Base-by-base conservation (phyloP, 2,888 invertebrate species). In the Polymixis lichenea region DNA sequence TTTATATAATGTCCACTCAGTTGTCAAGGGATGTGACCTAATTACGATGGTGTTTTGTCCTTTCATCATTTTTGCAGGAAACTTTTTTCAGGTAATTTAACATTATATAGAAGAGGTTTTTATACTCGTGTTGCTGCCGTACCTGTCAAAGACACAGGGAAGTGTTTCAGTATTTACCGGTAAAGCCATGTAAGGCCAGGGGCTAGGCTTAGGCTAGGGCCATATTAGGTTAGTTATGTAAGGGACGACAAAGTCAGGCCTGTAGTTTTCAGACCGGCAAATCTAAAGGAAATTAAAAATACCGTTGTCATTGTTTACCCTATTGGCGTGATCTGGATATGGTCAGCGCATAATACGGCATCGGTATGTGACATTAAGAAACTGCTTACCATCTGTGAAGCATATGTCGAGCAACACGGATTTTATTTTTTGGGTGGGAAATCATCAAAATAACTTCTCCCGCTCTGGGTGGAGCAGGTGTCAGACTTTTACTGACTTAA, bases 21-120 rank as follows among this genome's bases (percentile, higher is more conserved):
- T 76, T 88, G 77, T 79, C 82, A 51, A 86, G 73, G 79, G 86
- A 76, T 77, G 61, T 82, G 88, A 75, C 88, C 84, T 64, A 80
- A 78, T 86, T 77, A 74, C 70, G 55, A 64, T 60, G 65, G 65
- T 49, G 58, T 60, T 69, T 64, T 69, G 51, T 73, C 62, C 61
- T 75, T 85, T 76, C 61, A 65, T 72, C 53, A 69, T 76, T 76
- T 78, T 51, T 32, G 28, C 66, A 58, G 70, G 67, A 80, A 83
- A 84, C 51, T 51, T 73, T 74, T 74, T 80, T 38, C 68, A 65
- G 74, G 22, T 62, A 58, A 67, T 72, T 80, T 55, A 75, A 75
- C 70, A 80, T 60, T 70, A 77, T 58, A 78, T 69, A 70, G 79
- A 78, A 28, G 53, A 49, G 38, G 25, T 49, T 77, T 80, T 65